phyloP scores from a whole-genome alignment of 2,113 vertebrate species.

The Nothobranchius furzeri region DNA sequence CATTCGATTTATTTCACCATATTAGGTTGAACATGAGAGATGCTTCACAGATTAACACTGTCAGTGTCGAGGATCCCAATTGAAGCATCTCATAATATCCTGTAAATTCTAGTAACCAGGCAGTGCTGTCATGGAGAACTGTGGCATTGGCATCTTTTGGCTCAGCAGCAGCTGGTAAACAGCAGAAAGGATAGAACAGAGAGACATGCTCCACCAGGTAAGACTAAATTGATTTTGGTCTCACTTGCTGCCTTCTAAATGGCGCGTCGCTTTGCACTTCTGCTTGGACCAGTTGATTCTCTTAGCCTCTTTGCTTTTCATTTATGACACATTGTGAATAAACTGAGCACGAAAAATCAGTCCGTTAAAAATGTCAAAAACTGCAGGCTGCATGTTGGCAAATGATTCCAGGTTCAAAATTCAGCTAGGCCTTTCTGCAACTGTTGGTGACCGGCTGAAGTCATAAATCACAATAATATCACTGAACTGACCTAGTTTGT shows the following conservation, averaged over 20 bases:
- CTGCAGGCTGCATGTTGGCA: too few relatives aligned
- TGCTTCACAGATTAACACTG: conserved; percentile 22
- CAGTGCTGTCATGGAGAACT: conserved; percentile 30
- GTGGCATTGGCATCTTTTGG: conserved; percentile 28
- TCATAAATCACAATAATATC: too few relatives aligned
- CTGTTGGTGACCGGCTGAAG: too few relatives aligned
- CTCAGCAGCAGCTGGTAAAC: conserved; percentile 38
- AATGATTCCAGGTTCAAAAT: too few relatives aligned
- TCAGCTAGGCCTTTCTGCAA: not conserved
- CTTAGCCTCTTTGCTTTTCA: conserved; percentile 29
- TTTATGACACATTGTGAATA: conserved; percentile 38
- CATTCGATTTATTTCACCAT: conserved; percentile 2
- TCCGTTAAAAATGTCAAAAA: not conserved
- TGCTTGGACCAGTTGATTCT: conserved; percentile 56
- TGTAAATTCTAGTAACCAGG: conserved; percentile 22
- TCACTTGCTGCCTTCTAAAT: conserved; percentile 64
- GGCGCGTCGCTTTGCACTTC: conserved; percentile 53
- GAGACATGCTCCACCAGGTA: conserved; percentile 50
- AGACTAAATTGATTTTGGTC: conserved; percentile 69
- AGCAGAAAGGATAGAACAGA: conserved; percentile 58
- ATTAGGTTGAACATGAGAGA: not conserved
- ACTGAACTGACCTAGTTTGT: too few relatives aligned
- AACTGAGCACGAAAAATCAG: not conserved
- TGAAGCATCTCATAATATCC: conserved; percentile 37
- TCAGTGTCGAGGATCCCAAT: conserved; percentile 35